phyloP scores from a whole-genome alignment of 2,113 vertebrate genomes.

The Cochlearius cochlearius region DNA sequence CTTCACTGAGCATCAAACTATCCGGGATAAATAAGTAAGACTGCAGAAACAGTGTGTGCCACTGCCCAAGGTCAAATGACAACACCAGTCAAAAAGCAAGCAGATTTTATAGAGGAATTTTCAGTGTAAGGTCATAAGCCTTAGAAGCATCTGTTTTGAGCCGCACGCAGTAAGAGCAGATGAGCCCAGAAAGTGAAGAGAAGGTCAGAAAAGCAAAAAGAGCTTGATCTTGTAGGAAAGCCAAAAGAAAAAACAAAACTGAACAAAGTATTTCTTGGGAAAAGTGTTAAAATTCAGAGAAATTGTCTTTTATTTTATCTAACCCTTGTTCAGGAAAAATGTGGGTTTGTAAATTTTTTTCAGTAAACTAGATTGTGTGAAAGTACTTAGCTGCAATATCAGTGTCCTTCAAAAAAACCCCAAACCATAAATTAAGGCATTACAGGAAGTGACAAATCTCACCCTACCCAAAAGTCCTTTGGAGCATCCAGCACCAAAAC shows the following conservation, averaged over 20 bases:
- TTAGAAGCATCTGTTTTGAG: not conserved
- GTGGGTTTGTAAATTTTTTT: not conserved
- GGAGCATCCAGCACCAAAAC: not conserved
- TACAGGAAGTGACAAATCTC: not conserved
- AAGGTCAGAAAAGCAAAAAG: not conserved
- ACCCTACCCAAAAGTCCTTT: not conserved
- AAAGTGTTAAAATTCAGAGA: not conserved
- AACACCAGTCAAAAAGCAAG: not conserved
- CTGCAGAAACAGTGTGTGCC: not conserved
- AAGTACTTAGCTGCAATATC: not conserved
- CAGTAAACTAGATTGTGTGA: not conserved
- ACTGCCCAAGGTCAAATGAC: not conserved
- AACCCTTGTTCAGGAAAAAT: not conserved
- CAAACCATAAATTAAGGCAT: not conserved
- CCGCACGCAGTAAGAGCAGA: not conserved
- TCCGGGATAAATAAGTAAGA: not conserved
- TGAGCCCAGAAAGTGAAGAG: not conserved
- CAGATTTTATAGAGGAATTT: not conserved
- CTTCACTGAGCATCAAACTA: not conserved
- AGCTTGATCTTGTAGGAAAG: not conserved
- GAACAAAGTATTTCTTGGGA: not conserved
- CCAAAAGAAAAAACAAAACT: not conserved
- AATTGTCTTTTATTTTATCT: not conserved
- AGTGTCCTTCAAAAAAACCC: not conserved
- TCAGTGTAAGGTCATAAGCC: not conserved